phyloP scores from a whole-genome alignment of 2,888 invertebrate genomes.

The Hydrotaea diabolus region DNA sequence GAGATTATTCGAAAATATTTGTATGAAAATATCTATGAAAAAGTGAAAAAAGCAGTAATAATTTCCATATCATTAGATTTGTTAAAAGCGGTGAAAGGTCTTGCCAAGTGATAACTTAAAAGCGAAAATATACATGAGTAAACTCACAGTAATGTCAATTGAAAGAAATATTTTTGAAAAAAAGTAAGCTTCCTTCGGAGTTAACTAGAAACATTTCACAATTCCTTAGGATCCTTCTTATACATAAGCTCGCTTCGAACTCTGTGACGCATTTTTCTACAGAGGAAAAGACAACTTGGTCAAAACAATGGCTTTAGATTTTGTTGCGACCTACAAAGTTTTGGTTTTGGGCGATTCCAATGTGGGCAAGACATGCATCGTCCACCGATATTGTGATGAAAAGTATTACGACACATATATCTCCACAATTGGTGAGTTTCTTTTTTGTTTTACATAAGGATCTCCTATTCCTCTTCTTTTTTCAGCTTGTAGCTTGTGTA shows the following conservation, averaged over 20 bases:
- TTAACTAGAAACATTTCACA: not conserved
- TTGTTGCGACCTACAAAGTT: slow-evolving; percentile 93
- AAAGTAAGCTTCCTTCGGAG: not conserved
- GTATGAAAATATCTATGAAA: no score
- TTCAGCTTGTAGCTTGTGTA: not conserved
- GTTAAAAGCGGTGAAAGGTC: not conserved
- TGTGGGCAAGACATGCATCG: slow-evolving; percentile 94
- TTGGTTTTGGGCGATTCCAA: slow-evolving; percentile 93
- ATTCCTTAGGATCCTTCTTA: slow-evolving; percentile 6
- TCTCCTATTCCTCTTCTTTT: slow-evolving; percentile 1
- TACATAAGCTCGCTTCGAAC: slow-evolving; percentile 7
- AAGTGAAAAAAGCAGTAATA: no score
- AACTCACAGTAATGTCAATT: not conserved
- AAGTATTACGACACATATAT: slow-evolving; percentile 95
- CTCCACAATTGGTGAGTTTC: slow-evolving; percentile 90
- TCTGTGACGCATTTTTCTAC: slow-evolving; percentile 3
- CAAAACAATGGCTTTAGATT: slow-evolving; percentile 88
- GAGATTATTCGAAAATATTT: not conserved
- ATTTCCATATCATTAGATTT: no score
- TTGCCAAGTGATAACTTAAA: not conserved
- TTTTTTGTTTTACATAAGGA: slow-evolving; percentile 33
- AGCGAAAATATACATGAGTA: no score
- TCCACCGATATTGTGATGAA: slow-evolving; percentile 94
- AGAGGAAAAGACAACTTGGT: slow-evolving; percentile 14
- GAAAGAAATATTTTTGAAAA: not conserved